Base-by-base conservation (phyloP, 1,140 invertebrate species). In the Radopholus similis region DNA sequence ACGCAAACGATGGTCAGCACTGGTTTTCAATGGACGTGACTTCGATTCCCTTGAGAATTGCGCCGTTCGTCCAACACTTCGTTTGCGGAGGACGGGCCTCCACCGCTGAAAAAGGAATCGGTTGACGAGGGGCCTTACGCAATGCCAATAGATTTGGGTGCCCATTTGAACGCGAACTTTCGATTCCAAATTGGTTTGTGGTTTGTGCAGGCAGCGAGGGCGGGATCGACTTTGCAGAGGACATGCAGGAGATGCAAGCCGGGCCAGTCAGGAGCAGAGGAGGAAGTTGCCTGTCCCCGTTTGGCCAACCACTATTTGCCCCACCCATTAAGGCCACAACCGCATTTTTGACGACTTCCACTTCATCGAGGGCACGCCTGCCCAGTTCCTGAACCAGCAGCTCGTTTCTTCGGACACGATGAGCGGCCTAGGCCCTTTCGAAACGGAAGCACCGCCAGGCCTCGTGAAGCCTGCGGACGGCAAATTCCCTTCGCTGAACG, bases 391-490 rank as follows among this genome's bases (percentile, higher is more conserved):
- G 4, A 62, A 62, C 49, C 59, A 62, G 9, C 59, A 62, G 30
- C n/a, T 62, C 11, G 35, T 38, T 2, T 34, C 57, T 23, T 21
- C 51, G 30, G 51, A 4, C 28, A 28, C 51, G 35, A 11, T 51
- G 26, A 23, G 0, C 15, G 59, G 47, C 23, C 11, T 26, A 18
- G 23, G 21, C 18, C 23, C 23, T 51, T 51, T 51, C 47, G n/a
- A 28, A 26, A 15, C 13, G n/a, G 34, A 18, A 6, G 32, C 44
- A 15, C 55, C 42, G 15, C 68, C 68, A 11, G 68, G 68, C 8
- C 65, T 70, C 15, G 66, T 70, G 18, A 70, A 70, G 47, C 68
- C 68, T 18, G 9, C 54, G 8, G 42, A 47, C 34, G 15, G 18
- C 4, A 21, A 35, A 21, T 59, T 70, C 49, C 49, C 8, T 21